phyloP scores from a whole-genome alignment of 2,113 vertebrate species.

The Carettochelys insculpta region DNA sequence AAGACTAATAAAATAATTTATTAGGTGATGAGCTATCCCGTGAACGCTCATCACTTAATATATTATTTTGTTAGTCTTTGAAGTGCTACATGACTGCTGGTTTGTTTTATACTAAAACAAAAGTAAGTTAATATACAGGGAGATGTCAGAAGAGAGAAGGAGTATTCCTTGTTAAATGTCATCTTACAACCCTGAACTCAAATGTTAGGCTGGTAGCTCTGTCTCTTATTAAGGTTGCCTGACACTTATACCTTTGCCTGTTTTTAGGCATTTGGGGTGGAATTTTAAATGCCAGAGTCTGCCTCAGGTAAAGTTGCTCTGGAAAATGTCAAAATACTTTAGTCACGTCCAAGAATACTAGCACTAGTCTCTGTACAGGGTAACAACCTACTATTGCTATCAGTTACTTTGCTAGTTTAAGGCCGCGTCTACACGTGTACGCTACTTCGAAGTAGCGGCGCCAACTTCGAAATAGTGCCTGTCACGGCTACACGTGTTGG shows the following conservation, averaged over 20 bases:
- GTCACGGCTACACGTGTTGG: too few relatives aligned
- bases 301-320: not conserved
- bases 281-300: not conserved
- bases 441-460: too few relatives aligned
- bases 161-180: not conserved
- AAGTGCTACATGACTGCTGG: too few relatives aligned
- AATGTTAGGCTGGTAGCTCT: not conserved
- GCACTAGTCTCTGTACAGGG: not conserved
- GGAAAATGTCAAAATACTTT: not conserved
- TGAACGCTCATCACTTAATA: too few relatives aligned
- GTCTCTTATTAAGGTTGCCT: not conserved
- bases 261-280: not conserved
- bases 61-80: too few relatives aligned
- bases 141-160: not conserved
- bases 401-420: not conserved
- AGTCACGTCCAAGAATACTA: not conserved
- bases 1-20: too few relatives aligned
- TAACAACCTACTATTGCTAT: not conserved
- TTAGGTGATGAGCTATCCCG: too few relatives aligned
- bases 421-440: too few relatives aligned
- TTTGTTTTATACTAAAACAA: too few relatives aligned
- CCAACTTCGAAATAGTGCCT: too few relatives aligned
- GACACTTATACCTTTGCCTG: not conserved
- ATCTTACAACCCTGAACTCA: not conserved
- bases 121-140: not conserved